These are phyloP conservation scores for Sebastiscus albofasciatus DNA, from an alignment of 2,797 vertebrate genomes.

Conservation along the genomic window DNA sequence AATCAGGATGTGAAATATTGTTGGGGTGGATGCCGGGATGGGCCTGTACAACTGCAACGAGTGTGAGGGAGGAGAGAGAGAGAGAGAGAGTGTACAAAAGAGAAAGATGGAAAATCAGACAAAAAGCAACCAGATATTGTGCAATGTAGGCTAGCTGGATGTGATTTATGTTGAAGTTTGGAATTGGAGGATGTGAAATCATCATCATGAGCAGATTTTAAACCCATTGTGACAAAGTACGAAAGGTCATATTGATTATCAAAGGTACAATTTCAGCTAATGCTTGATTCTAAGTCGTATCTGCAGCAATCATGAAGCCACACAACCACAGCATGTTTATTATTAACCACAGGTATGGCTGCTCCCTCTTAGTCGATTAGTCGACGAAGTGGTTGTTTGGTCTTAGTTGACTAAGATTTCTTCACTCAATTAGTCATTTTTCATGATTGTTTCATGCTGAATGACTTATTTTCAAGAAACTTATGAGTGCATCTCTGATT, in stretches of 20 bases:
- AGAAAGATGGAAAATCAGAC: not conserved
- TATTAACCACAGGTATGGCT: slow-evolving; percentile 1
- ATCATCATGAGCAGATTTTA: not conserved
- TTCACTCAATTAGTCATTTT: no score
- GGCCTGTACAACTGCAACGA: slow-evolving; percentile 38
- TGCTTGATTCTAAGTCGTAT: slow-evolving; percentile 11
- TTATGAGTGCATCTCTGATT: no score
- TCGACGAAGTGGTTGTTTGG: no score
- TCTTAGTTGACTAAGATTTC: no score
- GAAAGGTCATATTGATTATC: slow-evolving; percentile 16
- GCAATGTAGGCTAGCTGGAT: not conserved
- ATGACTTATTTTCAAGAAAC: no score
- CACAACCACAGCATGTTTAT: slow-evolving; percentile 8
- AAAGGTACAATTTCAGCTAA: slow-evolving; percentile 21
- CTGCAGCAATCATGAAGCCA: not conserved
- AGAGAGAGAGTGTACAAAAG: not conserved
- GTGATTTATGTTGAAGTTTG: not conserved
- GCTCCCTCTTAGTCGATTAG: no score
- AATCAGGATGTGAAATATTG: slow-evolving; percentile 83
- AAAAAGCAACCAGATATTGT: not conserved
- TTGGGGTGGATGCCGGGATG: slow-evolving; percentile 60
- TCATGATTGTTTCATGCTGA: no score
- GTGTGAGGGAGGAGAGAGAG: slow-evolving; percentile 5
- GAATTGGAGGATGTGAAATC: not conserved
- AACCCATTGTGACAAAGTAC: not conserved